Base-by-base conservation (phyloP, 2,113 vertebrate genomes). In the Syrmaticus mikado region DNA sequence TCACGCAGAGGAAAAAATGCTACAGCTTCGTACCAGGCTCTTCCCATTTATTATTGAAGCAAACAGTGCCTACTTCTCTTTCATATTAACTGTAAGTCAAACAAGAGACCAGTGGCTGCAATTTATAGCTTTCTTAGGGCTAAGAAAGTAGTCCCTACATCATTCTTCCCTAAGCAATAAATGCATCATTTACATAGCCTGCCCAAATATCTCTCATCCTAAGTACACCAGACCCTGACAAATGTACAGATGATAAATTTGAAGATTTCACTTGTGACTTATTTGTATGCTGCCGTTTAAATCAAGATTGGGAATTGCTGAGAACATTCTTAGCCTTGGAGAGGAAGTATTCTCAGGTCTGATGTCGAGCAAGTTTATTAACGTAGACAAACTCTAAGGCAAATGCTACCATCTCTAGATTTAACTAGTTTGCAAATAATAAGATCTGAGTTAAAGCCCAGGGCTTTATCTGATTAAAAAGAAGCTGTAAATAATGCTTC, bases 311-410 rank as follows among this genome's bases (percentile, higher is more conserved):
- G 21, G 58, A 92, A 90, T 71, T 87, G 85, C 92, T 53, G 78
- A 82, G 36, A 77, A 72, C 11, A 0, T 92, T 81, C 50, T 65
- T 2, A 76, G 83, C 82, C 88, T 93, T 30, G 52, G 66, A 97
- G 87, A 94, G 64, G 80, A 92, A 94, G 85, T 48, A 14, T 25
- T 89, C 68, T 58, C 25, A 50, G 72, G 79, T 92, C 79, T 75
- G 57, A 87, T 76, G 58, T 76, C 2, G 3, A 65, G 71, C 11
- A 41, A 85, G 64, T 82, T 90, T 80, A 95, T 92, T 87, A 65
- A 91, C 75, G 72, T 75, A 83, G 89, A 92, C 87, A 90, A 86
- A 89, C 38, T 85, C 53, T 21, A 53, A 82, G 74, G 66, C 38
- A 87, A 89, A 90, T 5, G 0, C 25, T 48, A 74, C 85, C 73